A percentile compares a stretch with the other conserved stretches of the same genome.
Conservation (phyloP, 2,888 invertebrate genomes). For the Myopa tessellatipennis region DNA sequence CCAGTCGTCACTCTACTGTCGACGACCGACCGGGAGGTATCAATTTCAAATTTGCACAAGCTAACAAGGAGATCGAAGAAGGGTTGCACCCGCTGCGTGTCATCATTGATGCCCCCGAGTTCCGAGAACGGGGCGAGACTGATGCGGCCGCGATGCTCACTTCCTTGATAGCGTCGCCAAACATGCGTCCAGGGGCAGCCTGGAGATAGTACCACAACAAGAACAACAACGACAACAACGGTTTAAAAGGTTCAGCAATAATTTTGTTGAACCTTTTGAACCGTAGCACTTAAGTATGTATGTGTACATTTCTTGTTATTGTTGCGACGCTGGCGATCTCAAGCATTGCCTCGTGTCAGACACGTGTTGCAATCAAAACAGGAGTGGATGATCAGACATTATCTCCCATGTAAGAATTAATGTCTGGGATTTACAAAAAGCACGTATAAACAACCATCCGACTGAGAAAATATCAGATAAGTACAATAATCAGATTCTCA, state of each 20-base stretch:
- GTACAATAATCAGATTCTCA: background rate
- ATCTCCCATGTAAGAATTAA: background rate
- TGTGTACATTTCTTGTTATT: background rate
- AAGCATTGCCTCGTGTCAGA: background rate
- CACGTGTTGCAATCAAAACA: background rate
- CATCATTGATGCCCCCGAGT: slow-evolving; percentile 14
- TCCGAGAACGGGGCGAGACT: background rate
- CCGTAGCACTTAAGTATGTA: background rate
- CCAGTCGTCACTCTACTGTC: slow-evolving; percentile 31
- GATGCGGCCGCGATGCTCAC: background rate
- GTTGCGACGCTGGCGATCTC: background rate
- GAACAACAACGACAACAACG: background rate
- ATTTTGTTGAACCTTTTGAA: background rate
- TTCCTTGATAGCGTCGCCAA: background rate
- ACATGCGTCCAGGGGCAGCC: background rate
- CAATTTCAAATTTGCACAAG: slow-evolving; percentile 62
- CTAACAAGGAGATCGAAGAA: slow-evolving; percentile 23
- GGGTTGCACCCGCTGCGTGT: slow-evolving; percentile 29
- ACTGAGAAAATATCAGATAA: background rate
- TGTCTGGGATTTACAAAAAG: background rate
- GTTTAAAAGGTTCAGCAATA: background rate
- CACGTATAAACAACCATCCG: background rate
- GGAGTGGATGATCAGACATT: background rate
- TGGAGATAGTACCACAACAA: background rate
- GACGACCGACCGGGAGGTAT: slow-evolving; percentile 59